phyloP scores from a whole-genome alignment of 2,797 vertebrate genomes.

The Enteromius viviparus region DNA sequence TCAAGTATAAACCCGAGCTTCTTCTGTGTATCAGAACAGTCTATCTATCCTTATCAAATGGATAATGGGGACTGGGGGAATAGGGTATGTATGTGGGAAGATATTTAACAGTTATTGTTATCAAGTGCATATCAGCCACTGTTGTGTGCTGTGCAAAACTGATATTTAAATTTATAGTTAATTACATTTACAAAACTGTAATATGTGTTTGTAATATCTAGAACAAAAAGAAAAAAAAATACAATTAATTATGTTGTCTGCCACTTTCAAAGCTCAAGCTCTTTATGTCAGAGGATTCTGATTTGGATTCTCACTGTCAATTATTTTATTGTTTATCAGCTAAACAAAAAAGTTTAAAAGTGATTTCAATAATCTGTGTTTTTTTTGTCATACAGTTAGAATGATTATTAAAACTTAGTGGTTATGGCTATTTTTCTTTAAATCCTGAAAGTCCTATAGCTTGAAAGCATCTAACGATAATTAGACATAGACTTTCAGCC shows the following conservation, averaged over 20 bases:
- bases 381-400: background rate
- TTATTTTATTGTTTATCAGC: background rate
- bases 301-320: background rate
- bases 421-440: background rate
- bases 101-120: background rate
- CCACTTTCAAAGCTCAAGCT: background rate
- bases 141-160: background rate
- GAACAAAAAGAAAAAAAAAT: no score
- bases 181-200: background rate
- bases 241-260: background rate
- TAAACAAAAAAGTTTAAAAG: background rate
- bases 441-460: background rate
- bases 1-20: background rate
- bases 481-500: background rate
- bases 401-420: background rate
- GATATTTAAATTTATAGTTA: background rate
- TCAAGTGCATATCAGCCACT: background rate
- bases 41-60: conserved; percentile 74
- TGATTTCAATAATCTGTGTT: background rate
- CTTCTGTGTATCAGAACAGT: conserved; percentile 45
- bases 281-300: background rate
- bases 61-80: conserved; percentile 99
- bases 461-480: background rate
- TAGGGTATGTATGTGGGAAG: conserved; percentile 81
- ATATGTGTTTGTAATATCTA: no score